A percentile compares a stretch with the other conserved stretches of the same genome.
These are phyloP conservation scores for Melozone crissalis DNA, from an alignment of 2,113 vertebrate genomes.

Conservation along the genomic window DNA sequence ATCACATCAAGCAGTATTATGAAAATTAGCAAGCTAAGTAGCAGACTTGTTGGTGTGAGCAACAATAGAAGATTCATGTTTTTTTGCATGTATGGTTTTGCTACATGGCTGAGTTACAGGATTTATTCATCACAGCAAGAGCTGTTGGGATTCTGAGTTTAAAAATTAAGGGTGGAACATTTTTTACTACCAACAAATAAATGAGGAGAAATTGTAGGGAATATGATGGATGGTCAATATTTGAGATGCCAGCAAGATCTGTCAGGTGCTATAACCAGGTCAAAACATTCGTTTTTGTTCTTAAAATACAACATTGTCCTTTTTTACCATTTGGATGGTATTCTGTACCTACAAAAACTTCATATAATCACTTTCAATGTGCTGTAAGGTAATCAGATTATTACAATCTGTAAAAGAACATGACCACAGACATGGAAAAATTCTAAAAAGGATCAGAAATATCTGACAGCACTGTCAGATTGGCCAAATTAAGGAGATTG, in stretches of 20 bases:
- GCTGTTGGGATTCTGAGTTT: not conserved
- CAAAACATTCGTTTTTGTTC: not conserved
- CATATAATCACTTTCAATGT: not conserved
- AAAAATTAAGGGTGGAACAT: not conserved
- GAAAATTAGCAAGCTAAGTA: not conserved
- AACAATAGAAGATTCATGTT: not conserved
- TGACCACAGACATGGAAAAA: accelerated
- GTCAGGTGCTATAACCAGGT: not conserved
- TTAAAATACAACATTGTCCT: not conserved
- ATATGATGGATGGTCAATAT: not conserved
- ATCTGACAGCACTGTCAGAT: not conserved
- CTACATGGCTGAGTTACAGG: not conserved
- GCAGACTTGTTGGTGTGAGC: not conserved
- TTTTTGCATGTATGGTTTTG: not conserved
- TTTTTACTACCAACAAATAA: not conserved
- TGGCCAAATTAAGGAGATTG: not conserved
- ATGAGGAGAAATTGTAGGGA: not conserved
- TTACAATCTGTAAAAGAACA: not conserved
- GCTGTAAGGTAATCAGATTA: not conserved
- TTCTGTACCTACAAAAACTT: not conserved
- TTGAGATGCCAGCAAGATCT: not conserved
- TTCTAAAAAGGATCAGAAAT: not conserved
- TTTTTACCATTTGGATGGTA: not conserved
- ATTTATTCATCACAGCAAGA: not conserved
- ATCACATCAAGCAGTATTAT: not conserved